These are phyloP conservation scores for Gortyna flavago DNA, from an alignment of 2,888 invertebrate genomes.

Conservation along the genomic window DNA sequence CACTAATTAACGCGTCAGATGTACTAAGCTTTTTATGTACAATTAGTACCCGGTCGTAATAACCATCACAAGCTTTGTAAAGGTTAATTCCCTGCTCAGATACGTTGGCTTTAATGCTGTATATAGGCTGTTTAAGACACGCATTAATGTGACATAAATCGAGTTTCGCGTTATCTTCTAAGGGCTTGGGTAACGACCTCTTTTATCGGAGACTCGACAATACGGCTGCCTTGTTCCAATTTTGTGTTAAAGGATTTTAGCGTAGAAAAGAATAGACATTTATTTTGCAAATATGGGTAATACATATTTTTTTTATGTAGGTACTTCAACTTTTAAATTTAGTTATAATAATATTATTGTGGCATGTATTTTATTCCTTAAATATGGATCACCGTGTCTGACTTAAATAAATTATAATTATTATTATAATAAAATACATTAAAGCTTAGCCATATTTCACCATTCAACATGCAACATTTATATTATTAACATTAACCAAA, in stretches of 20 bases:
- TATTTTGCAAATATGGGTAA: too few species aligned
- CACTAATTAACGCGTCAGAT: conserved; percentile 23
- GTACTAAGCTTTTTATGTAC: conserved; percentile 7
- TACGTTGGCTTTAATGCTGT: conserved; percentile 44
- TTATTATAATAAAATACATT: too few species aligned
- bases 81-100: conserved; percentile 57
- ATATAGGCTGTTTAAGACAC: conserved; percentile 60
- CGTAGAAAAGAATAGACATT: not conserved
- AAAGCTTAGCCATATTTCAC: too few species aligned
- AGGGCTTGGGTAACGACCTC: conserved; percentile 64
- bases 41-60: conserved; percentile 42
- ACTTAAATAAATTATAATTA: too few species aligned
- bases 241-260: conserved; percentile 27
- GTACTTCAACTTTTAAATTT: too few species aligned
- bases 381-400: too few species aligned
- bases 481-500: too few species aligned
- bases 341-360: too few species aligned
- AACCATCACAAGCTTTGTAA: conserved; percentile 47
- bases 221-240: conserved; percentile 41
- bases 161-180: conserved; percentile 64
- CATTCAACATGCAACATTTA: too few species aligned
- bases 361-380: too few species aligned
- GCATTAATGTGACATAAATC: conserved; percentile 68
- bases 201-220: conserved; percentile 58
- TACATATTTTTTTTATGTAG: too few species aligned